These are phyloP conservation scores for Listronotus oregonensis DNA, from an alignment of 1,140 invertebrate species.

Conservation along the genomic window DNA sequence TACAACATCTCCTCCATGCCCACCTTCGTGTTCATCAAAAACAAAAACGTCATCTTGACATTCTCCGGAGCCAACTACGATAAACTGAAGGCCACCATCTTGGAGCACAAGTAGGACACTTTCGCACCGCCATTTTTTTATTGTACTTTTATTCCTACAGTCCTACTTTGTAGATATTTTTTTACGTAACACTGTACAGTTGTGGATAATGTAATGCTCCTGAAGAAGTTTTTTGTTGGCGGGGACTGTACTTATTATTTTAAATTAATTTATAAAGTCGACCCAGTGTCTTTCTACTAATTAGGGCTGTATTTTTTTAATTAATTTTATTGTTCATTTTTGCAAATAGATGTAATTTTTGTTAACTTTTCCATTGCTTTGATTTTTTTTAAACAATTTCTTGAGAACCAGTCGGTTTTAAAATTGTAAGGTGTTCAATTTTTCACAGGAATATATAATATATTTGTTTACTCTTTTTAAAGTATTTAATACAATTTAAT, in stretches of 20 bases:
- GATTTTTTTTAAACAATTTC: not conserved
- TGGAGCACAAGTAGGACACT: conserved; percentile 60
- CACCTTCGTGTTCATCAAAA: conserved; percentile 90
- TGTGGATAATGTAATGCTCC: not conserved
- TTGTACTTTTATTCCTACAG: not conserved
- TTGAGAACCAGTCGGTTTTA: not conserved
- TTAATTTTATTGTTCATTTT: conserved; percentile 6
- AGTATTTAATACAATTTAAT: no score
- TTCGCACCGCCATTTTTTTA: not conserved
- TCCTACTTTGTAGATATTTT: not conserved
- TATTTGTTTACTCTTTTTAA: no score
- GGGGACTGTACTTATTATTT: no score
- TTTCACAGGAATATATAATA: no score
- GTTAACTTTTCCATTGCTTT: conserved; percentile 1
- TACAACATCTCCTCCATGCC: conserved; percentile 90
- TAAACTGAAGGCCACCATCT: conserved; percentile 70
- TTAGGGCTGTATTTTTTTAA: conserved; percentile 1
- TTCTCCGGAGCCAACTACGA: conserved; percentile 81
- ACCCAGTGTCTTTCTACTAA: not conserved
- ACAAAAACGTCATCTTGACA: conserved; percentile 68
- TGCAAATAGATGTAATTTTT: conserved; percentile 13
- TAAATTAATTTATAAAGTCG: no score
- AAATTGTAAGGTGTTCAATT: no score
- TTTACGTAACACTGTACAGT: not conserved
- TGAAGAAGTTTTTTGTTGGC: no score